phyloP scores from a whole-genome alignment of 2,113 vertebrate genomes.

The Chloropsis hardwickii region DNA sequence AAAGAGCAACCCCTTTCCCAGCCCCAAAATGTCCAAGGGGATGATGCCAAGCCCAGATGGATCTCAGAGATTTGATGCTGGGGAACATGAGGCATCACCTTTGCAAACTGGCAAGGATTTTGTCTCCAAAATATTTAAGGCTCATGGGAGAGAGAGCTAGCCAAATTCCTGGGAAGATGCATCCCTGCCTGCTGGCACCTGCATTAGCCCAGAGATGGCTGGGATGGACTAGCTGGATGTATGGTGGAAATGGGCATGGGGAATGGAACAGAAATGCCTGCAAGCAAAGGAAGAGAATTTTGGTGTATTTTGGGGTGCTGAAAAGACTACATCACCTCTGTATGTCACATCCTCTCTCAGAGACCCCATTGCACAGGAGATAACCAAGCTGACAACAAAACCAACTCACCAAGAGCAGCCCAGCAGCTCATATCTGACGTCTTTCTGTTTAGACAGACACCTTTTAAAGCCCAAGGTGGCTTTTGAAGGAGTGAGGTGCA shows the following conservation, averaged over 20 bases:
- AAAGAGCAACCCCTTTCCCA: neutral
- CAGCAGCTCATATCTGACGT: neutral
- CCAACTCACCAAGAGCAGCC: neutral
- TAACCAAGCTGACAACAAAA: neutral
- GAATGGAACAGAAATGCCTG: neutral
- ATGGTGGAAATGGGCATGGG: fast-evolving
- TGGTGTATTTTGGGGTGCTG: too few species aligned
- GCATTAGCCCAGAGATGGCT: neutral
- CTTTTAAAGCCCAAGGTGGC: neutral
- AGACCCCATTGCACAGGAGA: neutral
- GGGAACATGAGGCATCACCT: neutral
- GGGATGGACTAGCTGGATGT: neutral
- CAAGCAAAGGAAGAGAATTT: neutral
- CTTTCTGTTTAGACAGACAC: neutral
- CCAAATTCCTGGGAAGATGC: neutral
- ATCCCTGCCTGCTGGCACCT: neutral
- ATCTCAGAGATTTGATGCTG: neutral
- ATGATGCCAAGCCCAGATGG: neutral
- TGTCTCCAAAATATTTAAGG: neutral
- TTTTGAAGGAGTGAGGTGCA: neutral
- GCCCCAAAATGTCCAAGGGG: neutral
- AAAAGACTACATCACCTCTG: neutral
- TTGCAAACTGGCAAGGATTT: neutral
- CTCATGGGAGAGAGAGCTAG: neutral
- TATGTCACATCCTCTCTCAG: neutral